phyloP scores from a whole-genome alignment of 2,797 vertebrate genomes.

The Miichthys miiuy region DNA sequence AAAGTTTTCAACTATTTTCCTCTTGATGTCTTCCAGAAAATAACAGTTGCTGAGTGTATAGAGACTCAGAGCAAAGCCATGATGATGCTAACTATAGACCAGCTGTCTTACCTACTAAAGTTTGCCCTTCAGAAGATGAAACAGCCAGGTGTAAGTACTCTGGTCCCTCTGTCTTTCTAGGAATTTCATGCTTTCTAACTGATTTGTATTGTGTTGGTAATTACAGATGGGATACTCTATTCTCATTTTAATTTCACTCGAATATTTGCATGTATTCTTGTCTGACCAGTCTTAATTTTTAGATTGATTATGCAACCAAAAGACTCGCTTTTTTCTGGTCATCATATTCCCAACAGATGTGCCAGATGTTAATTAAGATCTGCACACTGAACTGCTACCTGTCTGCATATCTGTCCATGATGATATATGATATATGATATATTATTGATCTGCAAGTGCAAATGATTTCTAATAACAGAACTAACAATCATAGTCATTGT shows the following conservation, averaged over 20 bases:
- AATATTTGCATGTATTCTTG: constrained; percentile 53
- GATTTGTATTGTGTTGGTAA: constrained; percentile 7
- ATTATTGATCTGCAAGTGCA: constrained; percentile 72
- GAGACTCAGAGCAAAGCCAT: constrained; percentile 99
- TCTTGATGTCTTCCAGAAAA: constrained; percentile 92
- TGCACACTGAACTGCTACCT: constrained; percentile 38
- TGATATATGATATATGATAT: constrained; percentile 26
- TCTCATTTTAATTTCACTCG: constrained; percentile 30
- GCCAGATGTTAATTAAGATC: constrained; percentile 47
- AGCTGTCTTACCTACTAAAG: constrained; percentile 98
- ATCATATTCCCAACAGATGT: constrained; percentile 36
- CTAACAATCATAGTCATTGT: constrained; percentile 67
- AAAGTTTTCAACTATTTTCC: constrained; percentile 61
- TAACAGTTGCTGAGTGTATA: constrained; percentile 99
- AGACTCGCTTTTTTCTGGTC: constrained; percentile 27
- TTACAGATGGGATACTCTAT: constrained; percentile 11
- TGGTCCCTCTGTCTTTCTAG: constrained; percentile 27
- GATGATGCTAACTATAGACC: constrained; percentile 98
- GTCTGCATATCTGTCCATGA: constrained; percentile 48
- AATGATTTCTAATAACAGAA: constrained; percentile 62
- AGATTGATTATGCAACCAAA: constrained; percentile 46
- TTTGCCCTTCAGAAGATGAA: constrained; percentile 99
- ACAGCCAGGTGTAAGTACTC: constrained; percentile 96
- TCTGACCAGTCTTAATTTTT: constrained; percentile 38
- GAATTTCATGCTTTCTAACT: constrained; percentile 9